A percentile compares a stretch with the other conserved stretches of the same genome.
phyloP scores from a whole-genome alignment of 2,888 invertebrate genomes.

The Mimumesa dahlbomi region DNA sequence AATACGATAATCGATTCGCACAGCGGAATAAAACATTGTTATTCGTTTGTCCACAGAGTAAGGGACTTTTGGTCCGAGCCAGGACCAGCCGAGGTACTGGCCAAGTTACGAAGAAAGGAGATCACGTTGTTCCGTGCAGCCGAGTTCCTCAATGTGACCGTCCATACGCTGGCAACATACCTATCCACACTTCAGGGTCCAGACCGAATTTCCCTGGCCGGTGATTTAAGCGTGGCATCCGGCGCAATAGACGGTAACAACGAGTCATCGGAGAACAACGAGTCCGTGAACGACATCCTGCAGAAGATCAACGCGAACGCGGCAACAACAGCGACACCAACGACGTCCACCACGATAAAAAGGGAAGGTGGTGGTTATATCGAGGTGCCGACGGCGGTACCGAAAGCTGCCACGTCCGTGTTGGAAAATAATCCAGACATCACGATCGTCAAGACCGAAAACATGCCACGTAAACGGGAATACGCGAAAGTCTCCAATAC shows the following conservation, averaged over 20 bases:
- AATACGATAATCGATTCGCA: background rate
- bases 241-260: conserved; percentile 77
- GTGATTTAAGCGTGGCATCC: conserved; percentile 77
- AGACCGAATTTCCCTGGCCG: conserved; percentile 80
- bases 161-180: conserved; percentile 88
- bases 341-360: conserved; percentile 78
- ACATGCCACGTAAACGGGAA: conserved; percentile 78
- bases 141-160: conserved; percentile 88
- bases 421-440: conserved; percentile 83
- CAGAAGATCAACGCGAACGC: conserved; percentile 78
- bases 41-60: conserved; percentile 80
- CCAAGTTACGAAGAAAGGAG: conserved; percentile 87
- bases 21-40: background rate
- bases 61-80: conserved; percentile 90
- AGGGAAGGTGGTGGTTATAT: conserved; percentile 78
- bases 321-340: conserved; percentile 68
- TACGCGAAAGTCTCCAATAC: conserved; percentile 79
- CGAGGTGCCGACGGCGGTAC: conserved; percentile 74
- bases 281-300: conserved; percentile 80
- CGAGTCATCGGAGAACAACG: conserved; percentile 80
- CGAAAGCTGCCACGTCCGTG: conserved; percentile 78
- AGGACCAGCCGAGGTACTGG: conserved; percentile 87
- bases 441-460: conserved; percentile 84
- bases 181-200: conserved; percentile 83
- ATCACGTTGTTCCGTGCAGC: conserved; percentile 88